Evolutionary conservation across 2,888 invertebrate species (phyloP).

Genomic region (Neoscelio sp.): DNA sequence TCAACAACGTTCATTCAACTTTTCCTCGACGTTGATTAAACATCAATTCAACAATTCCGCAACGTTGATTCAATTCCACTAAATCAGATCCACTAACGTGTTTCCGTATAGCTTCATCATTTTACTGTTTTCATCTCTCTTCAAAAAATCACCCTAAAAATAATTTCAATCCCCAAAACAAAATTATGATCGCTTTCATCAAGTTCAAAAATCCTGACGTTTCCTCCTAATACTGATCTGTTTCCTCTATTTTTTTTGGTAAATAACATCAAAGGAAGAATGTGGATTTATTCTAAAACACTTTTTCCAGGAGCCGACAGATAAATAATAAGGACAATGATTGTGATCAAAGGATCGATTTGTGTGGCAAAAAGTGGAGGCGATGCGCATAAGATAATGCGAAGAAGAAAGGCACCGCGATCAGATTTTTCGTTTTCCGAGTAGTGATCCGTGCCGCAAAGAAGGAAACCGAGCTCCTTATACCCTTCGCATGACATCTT

Average conservation of each 20-base stretch:
- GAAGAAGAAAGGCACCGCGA: constrained; percentile 41
- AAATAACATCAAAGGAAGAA: constrained; percentile 33
- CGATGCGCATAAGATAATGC: constrained; percentile 40
- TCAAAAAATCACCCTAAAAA: no score
- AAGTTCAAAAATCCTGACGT: no score
- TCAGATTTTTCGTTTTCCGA: constrained; percentile 51
- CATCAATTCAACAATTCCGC: no score
- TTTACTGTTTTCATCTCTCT: no score
- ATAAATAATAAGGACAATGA: constrained; percentile 57
- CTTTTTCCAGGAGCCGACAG: constrained; percentile 36
- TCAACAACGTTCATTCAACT: no score
- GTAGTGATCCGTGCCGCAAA: constrained; percentile 64
- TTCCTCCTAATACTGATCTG: no score
- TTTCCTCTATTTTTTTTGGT: neutral
- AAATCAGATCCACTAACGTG: no score
- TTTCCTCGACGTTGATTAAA: no score
- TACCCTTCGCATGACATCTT: constrained; percentile 78
- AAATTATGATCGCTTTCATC: no score
- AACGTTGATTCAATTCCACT: no score
- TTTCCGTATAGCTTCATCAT: no score
- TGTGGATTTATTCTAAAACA: constrained; percentile 12
- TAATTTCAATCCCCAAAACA: no score
- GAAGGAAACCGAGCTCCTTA: constrained; percentile 72
- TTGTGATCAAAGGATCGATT: constrained; percentile 53
- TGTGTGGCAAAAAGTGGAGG: constrained; percentile 23